phyloP scores from a whole-genome alignment of 2,797 vertebrate genomes.

The Crenichthys baileyi region DNA sequence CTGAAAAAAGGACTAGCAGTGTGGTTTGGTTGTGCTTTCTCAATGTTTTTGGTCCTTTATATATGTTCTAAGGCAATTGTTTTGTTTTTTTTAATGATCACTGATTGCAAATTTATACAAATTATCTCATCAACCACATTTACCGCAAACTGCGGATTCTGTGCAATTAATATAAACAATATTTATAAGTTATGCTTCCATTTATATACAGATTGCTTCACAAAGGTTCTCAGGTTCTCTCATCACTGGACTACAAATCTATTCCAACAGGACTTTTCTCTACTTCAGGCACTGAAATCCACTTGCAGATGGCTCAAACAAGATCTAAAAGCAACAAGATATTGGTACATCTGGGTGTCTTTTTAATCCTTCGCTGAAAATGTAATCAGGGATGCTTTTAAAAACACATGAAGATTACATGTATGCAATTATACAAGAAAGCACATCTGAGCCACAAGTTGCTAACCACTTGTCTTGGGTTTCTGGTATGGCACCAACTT shows the following conservation, averaged over 20 bases:
- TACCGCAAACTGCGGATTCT: background rate
- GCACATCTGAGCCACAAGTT: background rate
- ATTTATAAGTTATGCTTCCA: background rate
- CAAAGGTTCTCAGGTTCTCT: background rate
- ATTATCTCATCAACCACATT: background rate
- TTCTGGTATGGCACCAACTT: background rate
- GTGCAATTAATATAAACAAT: conserved; percentile 7
- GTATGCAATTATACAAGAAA: background rate
- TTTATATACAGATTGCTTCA: background rate
- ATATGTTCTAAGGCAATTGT: background rate
- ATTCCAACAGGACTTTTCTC: background rate
- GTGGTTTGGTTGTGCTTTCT: background rate
- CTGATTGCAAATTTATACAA: conserved; percentile 5
- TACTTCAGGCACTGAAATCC: background rate
- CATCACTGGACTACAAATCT: background rate
- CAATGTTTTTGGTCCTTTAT: background rate
- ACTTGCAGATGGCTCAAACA: background rate
- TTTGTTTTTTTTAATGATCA: conserved; percentile 2
- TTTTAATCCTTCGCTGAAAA: background rate
- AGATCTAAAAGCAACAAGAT: background rate
- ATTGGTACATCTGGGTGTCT: background rate
- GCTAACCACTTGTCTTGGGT: background rate
- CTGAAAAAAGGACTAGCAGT: background rate
- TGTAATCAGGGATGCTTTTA: background rate
- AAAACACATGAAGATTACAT: background rate